Evolutionary conservation across 1,140 invertebrate genomes (phyloP).

Genomic region (Coboldia fuscipes): DNA sequence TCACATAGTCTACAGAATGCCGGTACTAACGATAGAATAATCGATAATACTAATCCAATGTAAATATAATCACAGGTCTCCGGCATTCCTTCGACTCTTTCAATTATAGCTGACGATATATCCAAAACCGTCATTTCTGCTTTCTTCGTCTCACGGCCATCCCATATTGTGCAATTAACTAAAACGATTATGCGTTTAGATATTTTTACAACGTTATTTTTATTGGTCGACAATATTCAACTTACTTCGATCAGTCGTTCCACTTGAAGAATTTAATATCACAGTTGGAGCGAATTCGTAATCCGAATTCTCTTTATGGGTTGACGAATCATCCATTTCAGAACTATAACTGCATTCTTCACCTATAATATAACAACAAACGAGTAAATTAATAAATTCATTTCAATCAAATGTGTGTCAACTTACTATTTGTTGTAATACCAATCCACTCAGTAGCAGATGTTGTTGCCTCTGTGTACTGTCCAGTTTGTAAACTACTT

Average conservation of each 20-base stretch:
- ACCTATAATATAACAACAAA: slow-evolving; percentile 13
- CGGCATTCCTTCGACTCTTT: slow-evolving; percentile 61
- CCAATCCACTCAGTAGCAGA: slow-evolving; percentile 65
- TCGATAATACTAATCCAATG: slow-evolving; percentile 33
- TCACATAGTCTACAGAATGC: slow-evolving; percentile 30
- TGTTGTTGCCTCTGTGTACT: slow-evolving; percentile 21
- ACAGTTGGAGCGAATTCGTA: slow-evolving; percentile 49
- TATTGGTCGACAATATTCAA: slow-evolving; percentile 6
- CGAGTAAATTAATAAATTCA: neutral
- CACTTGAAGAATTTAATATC: slow-evolving; percentile 43
- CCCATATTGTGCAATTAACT: slow-evolving; percentile 92
- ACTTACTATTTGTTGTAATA: slow-evolving; percentile 62
- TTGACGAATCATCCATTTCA: slow-evolving; percentile 38
- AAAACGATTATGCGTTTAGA: slow-evolving; percentile 7
- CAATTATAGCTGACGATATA: slow-evolving; percentile 83
- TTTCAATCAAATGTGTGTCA: slow-evolving; percentile 6
- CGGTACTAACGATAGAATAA: slow-evolving; percentile 30
- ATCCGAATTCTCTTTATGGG: slow-evolving; percentile 28
- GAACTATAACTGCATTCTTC: slow-evolving; percentile 65
- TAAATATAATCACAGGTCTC: slow-evolving; percentile 69
- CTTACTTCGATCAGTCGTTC: slow-evolving; percentile 49
- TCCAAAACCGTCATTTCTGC: slow-evolving; percentile 81
- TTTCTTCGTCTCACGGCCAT: slow-evolving; percentile 69
- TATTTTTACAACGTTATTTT: neutral
- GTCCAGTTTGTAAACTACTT: slow-evolving; percentile 15